Conservation (phyloP, 1,140 invertebrate species). For the Drosophila pallidifrons region DNA sequence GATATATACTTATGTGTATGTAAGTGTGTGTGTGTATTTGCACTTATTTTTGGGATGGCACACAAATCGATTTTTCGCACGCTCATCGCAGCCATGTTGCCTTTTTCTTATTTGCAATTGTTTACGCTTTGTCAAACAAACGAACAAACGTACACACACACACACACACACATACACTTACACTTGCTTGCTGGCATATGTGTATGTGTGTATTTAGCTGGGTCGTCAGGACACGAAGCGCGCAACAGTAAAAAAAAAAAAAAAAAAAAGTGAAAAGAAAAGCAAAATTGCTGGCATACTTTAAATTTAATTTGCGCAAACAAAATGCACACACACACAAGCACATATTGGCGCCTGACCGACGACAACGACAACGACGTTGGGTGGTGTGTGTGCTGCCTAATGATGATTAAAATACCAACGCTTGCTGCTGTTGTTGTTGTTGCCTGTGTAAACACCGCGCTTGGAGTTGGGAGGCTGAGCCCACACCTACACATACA, state of each 20-base stretch:
- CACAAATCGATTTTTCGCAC: slow-evolving; percentile 79
- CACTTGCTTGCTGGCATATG: slow-evolving; percentile 18
- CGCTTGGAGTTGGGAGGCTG: slow-evolving; percentile 48
- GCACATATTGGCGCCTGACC: slow-evolving; percentile 34
- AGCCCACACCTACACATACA: slow-evolving; percentile 1
- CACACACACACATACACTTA: slow-evolving; percentile 26
- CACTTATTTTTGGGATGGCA: slow-evolving; percentile 76
- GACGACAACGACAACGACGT: slow-evolving; percentile 33
- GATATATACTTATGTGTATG: slow-evolving; percentile 15
- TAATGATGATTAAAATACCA: slow-evolving; percentile 81
- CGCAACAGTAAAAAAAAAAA: slow-evolving; percentile 68
- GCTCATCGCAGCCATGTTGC: slow-evolving; percentile 47
- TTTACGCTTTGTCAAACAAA: slow-evolving; percentile 78
- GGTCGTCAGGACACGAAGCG: slow-evolving; percentile 64
- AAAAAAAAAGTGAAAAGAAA: slow-evolving; percentile 42
- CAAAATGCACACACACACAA: slow-evolving; percentile 36
- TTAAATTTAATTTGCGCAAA: slow-evolving; percentile 80
- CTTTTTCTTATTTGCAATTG: slow-evolving; percentile 78
- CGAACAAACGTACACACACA: slow-evolving; percentile 14
- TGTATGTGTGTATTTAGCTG: slow-evolving; percentile 34
- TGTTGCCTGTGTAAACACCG: slow-evolving; percentile 48
- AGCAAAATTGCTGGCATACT: slow-evolving; percentile 73
- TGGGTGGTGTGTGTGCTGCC: slow-evolving; percentile 45
- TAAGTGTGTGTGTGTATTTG: slow-evolving; percentile 40
- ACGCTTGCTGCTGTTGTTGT: slow-evolving; percentile 25